Conservation (phyloP, 2,888 invertebrate genomes). For the Pollenia amentaria region DNA sequence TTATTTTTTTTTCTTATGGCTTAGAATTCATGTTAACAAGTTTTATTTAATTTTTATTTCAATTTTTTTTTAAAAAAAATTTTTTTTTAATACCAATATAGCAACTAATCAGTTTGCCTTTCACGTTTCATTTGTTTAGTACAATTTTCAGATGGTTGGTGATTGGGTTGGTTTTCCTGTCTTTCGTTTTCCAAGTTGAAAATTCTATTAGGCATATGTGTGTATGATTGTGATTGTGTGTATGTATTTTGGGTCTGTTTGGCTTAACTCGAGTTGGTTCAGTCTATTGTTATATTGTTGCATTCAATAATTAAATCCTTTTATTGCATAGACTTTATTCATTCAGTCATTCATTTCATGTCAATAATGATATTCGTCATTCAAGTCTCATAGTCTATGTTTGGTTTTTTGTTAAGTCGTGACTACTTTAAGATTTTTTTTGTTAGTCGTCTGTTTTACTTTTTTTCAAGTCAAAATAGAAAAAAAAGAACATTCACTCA, state of each 20-base stretch:
- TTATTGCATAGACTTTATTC: conserved; percentile 69
- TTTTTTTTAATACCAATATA: conserved; percentile 14
- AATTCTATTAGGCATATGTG: conserved; percentile 40
- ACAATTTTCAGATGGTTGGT: conserved; percentile 7
- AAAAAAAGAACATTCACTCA: conserved; percentile 45
- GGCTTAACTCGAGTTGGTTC: conserved; percentile 31
- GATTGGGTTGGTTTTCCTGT: conserved; percentile 57
- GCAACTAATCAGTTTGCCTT: conserved; percentile 70
- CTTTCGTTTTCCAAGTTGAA: conserved; percentile 50
- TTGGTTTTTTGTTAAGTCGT: conserved; percentile 52
- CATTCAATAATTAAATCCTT: conserved; percentile 73
- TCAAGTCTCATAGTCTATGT: conserved; percentile 52
- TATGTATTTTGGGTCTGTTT: conserved; percentile 1
- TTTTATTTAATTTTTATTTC: conserved; percentile 50
- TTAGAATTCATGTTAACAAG: conserved; percentile 59
- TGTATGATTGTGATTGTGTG: neutral
- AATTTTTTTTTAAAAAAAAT: conserved; percentile 24
- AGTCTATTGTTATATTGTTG: conserved; percentile 67
- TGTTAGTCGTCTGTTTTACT: conserved; percentile 3
- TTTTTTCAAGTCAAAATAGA: neutral
- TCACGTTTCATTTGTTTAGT: conserved; percentile 63
- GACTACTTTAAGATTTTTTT: conserved; percentile 49
- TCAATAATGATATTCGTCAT: conserved; percentile 65
- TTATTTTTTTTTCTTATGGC: conserved; percentile 21
- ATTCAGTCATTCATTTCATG: conserved; percentile 39